Percentiles rank a stretch among this genome's conserved stretches.
These are phyloP conservation scores for Aricia artaxerxes DNA, from an alignment of 2,888 invertebrate genomes.

Conservation along the genomic window DNA sequence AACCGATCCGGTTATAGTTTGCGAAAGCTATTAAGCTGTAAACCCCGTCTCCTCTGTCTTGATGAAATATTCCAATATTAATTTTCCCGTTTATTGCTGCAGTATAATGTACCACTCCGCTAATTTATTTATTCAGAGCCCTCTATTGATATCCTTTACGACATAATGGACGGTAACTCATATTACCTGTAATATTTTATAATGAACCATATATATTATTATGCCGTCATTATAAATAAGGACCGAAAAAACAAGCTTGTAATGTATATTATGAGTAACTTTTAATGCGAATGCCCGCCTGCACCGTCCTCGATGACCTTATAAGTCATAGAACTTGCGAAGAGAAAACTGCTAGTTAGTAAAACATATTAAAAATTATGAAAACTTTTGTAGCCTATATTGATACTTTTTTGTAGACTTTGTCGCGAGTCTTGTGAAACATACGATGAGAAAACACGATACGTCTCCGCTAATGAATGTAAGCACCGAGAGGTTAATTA, in stretches of 20 bases:
- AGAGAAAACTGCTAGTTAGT: neutral
- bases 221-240: conserved; percentile 33
- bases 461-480: conserved; percentile 72
- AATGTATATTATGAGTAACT: neutral
- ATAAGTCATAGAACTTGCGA: neutral
- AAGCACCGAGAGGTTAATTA: conserved; percentile 75
- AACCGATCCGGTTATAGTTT: conserved; percentile 74
- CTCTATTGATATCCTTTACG: conserved; percentile 32
- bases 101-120: conserved; percentile 50
- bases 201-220: conserved; percentile 21
- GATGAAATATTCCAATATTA: conserved; percentile 74
- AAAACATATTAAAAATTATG: neutral
- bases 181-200: conserved; percentile 30
- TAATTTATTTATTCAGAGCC: conserved; percentile 34
- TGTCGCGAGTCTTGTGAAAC: conserved; percentile 56
- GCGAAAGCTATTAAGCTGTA: conserved; percentile 76
- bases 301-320: neutral
- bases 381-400: conserved; percentile 35
- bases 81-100: conserved; percentile 50
- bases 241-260: conserved; percentile 24
- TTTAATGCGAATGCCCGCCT: neutral
- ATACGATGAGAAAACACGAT: conserved; percentile 66
- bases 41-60: conserved; percentile 69
- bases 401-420: conserved; percentile 36
- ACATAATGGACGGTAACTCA: conserved; percentile 25